A percentile compares a stretch with the other conserved stretches of the same genome.
Evolutionary conservation across 2,797 vertebrate species (phyloP).

Genomic region (Hozukius guyotensis): DNA sequence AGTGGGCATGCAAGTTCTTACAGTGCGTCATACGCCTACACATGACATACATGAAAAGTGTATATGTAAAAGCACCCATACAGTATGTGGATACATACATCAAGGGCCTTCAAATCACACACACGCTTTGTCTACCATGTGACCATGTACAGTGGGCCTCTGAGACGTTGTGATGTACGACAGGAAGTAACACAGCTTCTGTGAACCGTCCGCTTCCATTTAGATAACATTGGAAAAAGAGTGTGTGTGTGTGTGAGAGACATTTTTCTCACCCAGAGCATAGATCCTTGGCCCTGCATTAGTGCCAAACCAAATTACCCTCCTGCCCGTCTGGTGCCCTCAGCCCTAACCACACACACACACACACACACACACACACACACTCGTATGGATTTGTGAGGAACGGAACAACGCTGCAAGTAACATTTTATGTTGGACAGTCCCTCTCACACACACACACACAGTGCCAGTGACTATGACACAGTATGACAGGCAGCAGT

Average conservation of each 20-base stretch:
- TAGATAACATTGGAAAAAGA: conserved; percentile 27
- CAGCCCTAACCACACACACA: conserved; percentile 49
- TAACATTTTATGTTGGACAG: conserved; percentile 44
- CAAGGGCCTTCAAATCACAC: background rate
- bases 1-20: background rate
- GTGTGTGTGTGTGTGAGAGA: conserved; percentile 15
- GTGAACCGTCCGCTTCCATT: conserved; percentile 41
- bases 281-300: conserved; percentile 71
- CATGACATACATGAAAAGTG: background rate
- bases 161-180: conserved; percentile 24
- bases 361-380: conserved; percentile 35
- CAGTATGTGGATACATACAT: background rate
- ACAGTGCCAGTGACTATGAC: conserved; percentile 57
- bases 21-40: background rate
- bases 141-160: conserved; percentile 4
- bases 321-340: conserved; percentile 75
- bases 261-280: conserved; percentile 69
- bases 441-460: conserved; percentile 39
- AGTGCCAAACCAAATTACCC: conserved; percentile 82
- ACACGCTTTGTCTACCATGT: background rate
- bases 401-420: conserved; percentile 55
- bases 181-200: conserved; percentile 36
- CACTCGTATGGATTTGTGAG: conserved; percentile 23
- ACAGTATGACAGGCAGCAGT: conserved; percentile 67
- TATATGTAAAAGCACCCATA: background rate